A percentile compares a stretch with the other conserved stretches of the same genome.
Conservation (phyloP, 2,113 vertebrate species). For the Formicarius rufipectus region DNA sequence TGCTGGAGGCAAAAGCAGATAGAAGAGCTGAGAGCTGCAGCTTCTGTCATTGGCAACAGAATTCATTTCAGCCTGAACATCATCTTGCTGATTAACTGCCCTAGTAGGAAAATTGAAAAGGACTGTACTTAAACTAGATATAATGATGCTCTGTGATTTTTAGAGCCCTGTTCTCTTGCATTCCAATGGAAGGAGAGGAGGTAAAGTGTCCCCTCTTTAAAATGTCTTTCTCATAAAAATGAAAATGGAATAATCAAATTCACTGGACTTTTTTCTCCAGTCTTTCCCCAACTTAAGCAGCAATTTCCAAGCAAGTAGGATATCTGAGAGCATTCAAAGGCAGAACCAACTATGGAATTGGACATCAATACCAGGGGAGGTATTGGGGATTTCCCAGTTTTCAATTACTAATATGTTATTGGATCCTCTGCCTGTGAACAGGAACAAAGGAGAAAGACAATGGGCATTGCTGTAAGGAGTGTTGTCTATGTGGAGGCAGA, state of each 20-base stretch:
- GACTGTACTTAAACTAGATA: background rate
- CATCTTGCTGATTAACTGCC: slow-evolving; percentile 14
- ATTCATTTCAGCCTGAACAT: slow-evolving; percentile 35
- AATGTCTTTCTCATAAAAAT: background rate
- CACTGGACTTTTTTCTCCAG: background rate
- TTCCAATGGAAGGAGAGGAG: background rate
- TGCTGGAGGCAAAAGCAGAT: slow-evolving; percentile 17
- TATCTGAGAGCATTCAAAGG: background rate
- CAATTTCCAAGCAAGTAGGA: background rate
- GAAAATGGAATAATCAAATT: background rate
- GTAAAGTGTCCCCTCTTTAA: background rate
- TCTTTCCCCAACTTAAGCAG: background rate
- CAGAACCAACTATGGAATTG: background rate
- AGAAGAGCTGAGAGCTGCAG: slow-evolving; percentile 1
- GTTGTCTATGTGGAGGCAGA: background rate
- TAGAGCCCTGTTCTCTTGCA: background rate
- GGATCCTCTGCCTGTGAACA: background rate
- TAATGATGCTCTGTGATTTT: background rate
- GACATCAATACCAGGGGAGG: background rate
- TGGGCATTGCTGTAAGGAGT: fast-evolving
- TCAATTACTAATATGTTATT: background rate
- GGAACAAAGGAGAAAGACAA: background rate
- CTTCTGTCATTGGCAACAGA: slow-evolving; percentile 9
- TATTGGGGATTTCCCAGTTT: background rate
- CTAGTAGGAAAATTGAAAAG: slow-evolving; percentile 6